phyloP scores from a whole-genome alignment of 2,797 vertebrate genomes.

The Zenarchopterus dispar region DNA sequence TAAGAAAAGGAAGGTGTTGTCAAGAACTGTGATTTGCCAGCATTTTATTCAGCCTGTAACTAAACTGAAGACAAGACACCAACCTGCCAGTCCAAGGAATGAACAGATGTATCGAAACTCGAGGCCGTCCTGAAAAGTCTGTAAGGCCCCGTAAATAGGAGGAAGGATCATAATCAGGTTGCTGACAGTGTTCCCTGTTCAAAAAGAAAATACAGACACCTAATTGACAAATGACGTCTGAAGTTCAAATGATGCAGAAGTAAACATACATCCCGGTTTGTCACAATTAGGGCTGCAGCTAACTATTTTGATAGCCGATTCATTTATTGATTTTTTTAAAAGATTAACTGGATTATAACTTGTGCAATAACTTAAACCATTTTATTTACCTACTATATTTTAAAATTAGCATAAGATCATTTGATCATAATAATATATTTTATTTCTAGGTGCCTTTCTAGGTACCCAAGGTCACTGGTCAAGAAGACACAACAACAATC shows the following conservation, averaged over 20 bases:
- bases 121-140: constrained; percentile 89
- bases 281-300: not conserved
- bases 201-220: constrained; percentile 31
- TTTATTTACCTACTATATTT: too few relatives aligned
- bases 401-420: too few relatives aligned
- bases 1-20: not conserved
- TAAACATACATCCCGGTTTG: not conserved
- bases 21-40: not conserved
- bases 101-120: constrained; percentile 93
- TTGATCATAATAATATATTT: too few relatives aligned
- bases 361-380: too few relatives aligned
- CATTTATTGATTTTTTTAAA: too few relatives aligned
- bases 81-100: constrained; percentile 94
- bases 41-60: not conserved
- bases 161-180: constrained; percentile 99
- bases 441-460: too few relatives aligned
- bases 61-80: constrained; percentile 3
- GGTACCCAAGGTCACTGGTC: too few relatives aligned
- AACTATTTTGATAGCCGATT: too few relatives aligned
- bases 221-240: not conserved
- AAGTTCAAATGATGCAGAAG: not conserved
- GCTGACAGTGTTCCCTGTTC: constrained; percentile 97
- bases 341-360: too few relatives aligned
- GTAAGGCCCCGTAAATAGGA: constrained; percentile 92
- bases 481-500: too few relatives aligned